A percentile compares a stretch with the other conserved stretches of the same genome.
Conservation (phyloP, 2,113 vertebrate species). For the Loxodonta africana region DNA sequence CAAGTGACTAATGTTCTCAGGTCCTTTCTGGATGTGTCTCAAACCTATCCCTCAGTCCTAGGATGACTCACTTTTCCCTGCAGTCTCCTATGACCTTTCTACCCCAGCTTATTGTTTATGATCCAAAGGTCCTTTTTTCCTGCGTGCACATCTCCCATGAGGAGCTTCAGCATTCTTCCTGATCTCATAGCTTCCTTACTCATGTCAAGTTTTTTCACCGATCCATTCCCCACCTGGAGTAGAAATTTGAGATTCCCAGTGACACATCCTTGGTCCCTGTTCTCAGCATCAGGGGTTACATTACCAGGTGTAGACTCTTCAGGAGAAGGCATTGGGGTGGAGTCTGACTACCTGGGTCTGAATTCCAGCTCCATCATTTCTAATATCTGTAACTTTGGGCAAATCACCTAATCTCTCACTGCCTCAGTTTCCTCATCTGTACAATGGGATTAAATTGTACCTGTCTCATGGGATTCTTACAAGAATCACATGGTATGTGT, state of each 20-base stretch:
- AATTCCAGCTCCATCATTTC: neutral
- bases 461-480: neutral
- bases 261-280: neutral
- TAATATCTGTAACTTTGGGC: neutral
- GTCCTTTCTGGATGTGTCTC: neutral
- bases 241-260: neutral
- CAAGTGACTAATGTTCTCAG: neutral
- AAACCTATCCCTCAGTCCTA: neutral
- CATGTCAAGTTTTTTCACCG: neutral
- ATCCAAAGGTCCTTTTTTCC: neutral
- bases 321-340: neutral
- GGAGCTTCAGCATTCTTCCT: neutral
- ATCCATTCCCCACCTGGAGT: neutral
- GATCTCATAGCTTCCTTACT: neutral
- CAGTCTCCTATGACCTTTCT: neutral
- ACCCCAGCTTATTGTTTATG: neutral
- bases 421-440: neutral
- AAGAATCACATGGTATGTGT: neutral
- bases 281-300: neutral
- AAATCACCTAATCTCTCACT: slow-evolving; percentile 5
- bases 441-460: neutral
- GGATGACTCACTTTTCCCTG: neutral
- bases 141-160: neutral
- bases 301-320: neutral
- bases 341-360: neutral